Evolutionary conservation across 2,888 invertebrate genomes (phyloP).

Genomic region (Metallyticus violacea): DNA sequence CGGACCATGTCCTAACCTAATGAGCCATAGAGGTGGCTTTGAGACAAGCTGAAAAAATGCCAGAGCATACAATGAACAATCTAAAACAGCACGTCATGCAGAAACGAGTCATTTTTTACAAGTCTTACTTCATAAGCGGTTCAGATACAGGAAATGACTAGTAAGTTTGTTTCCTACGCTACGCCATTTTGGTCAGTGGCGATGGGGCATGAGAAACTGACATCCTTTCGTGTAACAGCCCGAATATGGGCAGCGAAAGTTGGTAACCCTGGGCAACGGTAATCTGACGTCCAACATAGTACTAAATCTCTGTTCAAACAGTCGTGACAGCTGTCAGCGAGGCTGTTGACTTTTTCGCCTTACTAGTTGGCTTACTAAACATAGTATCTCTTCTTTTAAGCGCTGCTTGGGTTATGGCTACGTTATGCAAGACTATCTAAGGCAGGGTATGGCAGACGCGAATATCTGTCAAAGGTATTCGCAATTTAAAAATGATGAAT

Average conservation of each 20-base stretch:
- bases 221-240: not conserved
- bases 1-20: too few species aligned
- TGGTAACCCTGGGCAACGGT: not conserved
- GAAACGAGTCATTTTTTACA: too few species aligned
- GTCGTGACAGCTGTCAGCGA: not conserved
- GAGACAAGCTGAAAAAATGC: too few species aligned
- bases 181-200: not conserved
- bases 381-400: not conserved
- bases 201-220: not conserved
- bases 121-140: not conserved
- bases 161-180: too few species aligned
- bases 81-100: too few species aligned
- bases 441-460: not conserved
- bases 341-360: not conserved
- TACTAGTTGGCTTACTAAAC: not conserved
- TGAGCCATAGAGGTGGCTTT: too few species aligned
- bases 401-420: not conserved
- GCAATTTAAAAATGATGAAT: not conserved
- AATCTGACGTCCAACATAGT: not conserved
- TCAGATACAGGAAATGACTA: not conserved
- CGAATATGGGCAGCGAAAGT: not conserved
- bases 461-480: not conserved
- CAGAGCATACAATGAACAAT: too few species aligned
- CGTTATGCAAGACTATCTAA: not conserved
- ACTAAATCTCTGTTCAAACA: not conserved